Conservation (phyloP, 2,797 vertebrate species). For the Karalla daura region DNA sequence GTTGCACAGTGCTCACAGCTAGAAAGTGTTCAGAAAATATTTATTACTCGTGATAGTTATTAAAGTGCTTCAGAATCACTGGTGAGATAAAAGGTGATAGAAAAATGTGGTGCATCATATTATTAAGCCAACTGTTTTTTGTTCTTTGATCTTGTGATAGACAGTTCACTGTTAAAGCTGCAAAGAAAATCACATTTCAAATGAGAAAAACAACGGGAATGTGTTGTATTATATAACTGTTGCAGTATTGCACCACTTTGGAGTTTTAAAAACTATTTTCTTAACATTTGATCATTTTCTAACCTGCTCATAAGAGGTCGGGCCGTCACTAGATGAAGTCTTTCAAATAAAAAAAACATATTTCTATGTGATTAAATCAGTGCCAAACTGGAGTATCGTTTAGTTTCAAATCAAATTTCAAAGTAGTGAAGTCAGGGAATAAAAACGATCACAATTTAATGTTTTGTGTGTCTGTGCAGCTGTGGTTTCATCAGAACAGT, state of each 20-base stretch:
- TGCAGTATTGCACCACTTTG: not conserved
- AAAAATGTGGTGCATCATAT: not conserved
- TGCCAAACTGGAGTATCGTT: no score
- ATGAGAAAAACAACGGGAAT: not conserved
- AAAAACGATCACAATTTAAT: no score
- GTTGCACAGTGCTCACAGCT: constrained; percentile 1
- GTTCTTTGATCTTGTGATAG: not conserved
- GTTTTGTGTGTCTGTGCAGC: no score
- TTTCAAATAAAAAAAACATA: no score
- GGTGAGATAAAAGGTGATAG: not conserved
- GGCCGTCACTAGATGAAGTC: not conserved
- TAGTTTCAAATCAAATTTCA: no score
- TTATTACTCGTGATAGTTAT: not conserved
- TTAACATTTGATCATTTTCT: not conserved
- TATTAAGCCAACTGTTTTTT: not conserved
- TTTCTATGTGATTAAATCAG: no score
- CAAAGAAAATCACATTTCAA: not conserved
- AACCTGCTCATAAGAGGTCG: not conserved
- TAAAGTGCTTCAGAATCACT: not conserved
- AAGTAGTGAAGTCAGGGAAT: no score
- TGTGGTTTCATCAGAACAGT: no score
- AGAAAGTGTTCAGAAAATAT: not conserved
- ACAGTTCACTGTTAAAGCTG: not conserved
- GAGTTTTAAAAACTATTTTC: not conserved
- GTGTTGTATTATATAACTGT: not conserved